Evolutionary conservation across 2,113 vertebrate genomes (phyloP), one percentile per base, ranked within the genome.

Genomic region (Mus pahari): DNA sequence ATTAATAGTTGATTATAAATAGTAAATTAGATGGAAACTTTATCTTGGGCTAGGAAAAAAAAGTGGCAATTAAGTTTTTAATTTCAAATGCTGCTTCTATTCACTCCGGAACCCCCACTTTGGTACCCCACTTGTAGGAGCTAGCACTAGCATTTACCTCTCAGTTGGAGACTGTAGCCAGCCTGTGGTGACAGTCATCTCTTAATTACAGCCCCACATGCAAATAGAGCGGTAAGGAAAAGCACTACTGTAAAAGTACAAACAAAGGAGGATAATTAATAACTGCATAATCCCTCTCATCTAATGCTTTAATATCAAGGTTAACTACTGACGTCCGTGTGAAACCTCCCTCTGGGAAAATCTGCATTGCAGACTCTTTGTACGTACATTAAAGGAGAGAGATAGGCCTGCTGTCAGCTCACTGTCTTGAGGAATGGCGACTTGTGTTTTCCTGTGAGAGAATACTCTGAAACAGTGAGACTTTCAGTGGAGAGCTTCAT

Each of bases 121-220:
- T 70, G 92, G 97, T 98, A 94, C 94, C 95, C 98, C 98, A 98
- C 98, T 98, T 98, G 97, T 97, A 97, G 94, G 96, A 98, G 96
- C 98, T 98, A 98, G 98, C 98, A 97, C 19, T 88, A 86, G 96
- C 91, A 98, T 98, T 98, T 98, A 98, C 98, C 94, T 99, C 98
- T 97, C 99, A 97, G 98, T 86, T 98, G 99, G 98, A 98, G 97
- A 96, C 7, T 96, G 89, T 87, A 98, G 98, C 97, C 97, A 98
- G 98, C 98, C 98, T 98, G 98, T 96, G 98, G 98, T 90, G 98
- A 98, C 98, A 98, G 98, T 98, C 99, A 98, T 98, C 98, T 98
- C 98, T 99, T 99, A 99, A 99, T 99, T 99, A 99, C 98, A 99
- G 98, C 98, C 97, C 98, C 94, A 98, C 98, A 98, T 97, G 98